Conservation (phyloP, 2,113 vertebrate species). For the Cyprinodon variegatus region DNA sequence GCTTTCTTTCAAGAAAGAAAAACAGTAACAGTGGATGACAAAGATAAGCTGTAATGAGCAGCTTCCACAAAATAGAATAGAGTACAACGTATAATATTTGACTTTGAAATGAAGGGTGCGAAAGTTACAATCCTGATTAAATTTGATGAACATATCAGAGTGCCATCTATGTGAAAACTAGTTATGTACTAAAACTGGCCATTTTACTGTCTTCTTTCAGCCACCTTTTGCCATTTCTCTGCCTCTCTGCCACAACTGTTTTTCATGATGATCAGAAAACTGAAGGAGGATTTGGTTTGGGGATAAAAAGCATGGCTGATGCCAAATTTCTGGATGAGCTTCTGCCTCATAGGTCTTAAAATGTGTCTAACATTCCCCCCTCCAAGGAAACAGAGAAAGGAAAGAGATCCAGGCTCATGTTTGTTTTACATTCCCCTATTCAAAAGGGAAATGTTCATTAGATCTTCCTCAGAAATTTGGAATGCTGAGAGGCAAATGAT, state of each 20-base stretch:
- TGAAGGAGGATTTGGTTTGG: constrained; percentile 51
- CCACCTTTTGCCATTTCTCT: background rate
- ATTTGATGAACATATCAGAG: no score
- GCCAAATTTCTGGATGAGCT: constrained; percentile 58
- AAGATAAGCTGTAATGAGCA: no score
- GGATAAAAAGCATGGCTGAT: constrained; percentile 37
- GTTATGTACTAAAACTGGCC: background rate
- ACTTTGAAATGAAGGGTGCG: no score
- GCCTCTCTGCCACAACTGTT: constrained; percentile 18
- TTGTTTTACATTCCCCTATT: constrained; percentile 65
- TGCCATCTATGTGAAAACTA: background rate
- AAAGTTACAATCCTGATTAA: no score
- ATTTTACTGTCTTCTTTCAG: background rate
- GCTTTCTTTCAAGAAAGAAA: no score
- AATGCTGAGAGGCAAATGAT: constrained; percentile 18
- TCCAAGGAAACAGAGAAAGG: constrained; percentile 47
- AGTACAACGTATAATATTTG: no score
- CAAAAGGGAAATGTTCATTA: constrained; percentile 82
- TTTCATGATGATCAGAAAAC: constrained; percentile 50
- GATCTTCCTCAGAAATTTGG: constrained; percentile 50
- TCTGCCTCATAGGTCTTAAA: constrained; percentile 52
- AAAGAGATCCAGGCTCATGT: constrained; percentile 53
- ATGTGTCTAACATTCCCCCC: constrained; percentile 60
- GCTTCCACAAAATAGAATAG: no score
- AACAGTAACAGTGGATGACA: no score